Evolutionary conservation across 2,888 invertebrate genomes (phyloP).

Genomic region (Phragmatobia fuliginosa): DNA sequence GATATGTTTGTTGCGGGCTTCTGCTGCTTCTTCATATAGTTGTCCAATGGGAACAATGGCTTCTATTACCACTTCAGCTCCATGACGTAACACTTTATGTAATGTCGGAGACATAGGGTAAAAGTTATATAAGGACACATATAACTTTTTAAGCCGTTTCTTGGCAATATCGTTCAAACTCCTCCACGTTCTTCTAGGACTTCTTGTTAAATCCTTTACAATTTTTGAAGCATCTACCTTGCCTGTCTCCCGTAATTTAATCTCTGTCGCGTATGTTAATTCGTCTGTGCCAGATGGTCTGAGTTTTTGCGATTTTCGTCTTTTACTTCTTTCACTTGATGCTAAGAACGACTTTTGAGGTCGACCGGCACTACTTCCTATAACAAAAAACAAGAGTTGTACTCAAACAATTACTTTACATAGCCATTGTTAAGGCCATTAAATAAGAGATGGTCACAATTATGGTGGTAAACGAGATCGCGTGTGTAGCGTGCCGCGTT

Average conservation of each 20-base stretch:
- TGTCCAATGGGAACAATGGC: constrained; percentile 5
- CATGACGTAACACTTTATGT: constrained; percentile 3
- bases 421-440: neutral
- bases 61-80: neutral
- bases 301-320: no score
- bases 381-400: neutral
- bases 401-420: neutral
- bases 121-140: neutral
- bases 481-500: no score
- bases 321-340: neutral
- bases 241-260: neutral
- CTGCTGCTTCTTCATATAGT: neutral
- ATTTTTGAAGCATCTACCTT: no score
- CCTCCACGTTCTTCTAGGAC: no score
- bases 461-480: no score
- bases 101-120: constrained; percentile 2
- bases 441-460: no score
- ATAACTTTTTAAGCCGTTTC: no score
- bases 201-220: neutral
- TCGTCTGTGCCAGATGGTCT: no score
- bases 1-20: neutral
- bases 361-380: neutral
- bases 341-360: neutral
- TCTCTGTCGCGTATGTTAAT: neutral
- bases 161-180: no score